These are phyloP conservation scores for Cephalopachus bancanus DNA, from an alignment of 2,797 vertebrate species.

Conservation along the genomic window DNA sequence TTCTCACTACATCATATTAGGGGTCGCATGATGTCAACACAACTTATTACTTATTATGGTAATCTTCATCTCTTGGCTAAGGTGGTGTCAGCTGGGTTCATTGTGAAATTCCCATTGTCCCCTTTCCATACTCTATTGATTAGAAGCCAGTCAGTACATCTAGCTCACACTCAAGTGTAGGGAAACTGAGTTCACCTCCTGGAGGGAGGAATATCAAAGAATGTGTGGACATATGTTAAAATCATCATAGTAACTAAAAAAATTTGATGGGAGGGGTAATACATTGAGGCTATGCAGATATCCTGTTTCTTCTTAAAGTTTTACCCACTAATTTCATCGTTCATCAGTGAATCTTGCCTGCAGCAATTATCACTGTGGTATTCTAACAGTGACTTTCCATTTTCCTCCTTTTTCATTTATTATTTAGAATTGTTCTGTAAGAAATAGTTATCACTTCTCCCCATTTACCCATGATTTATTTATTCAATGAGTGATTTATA, in stretches of 20 bases:
- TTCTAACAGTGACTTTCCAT: conserved; percentile 8
- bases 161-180: neutral
- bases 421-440: conserved; percentile 39
- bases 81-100: neutral
- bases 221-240: neutral
- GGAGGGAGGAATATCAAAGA: neutral
- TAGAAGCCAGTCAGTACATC: neutral
- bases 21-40: neutral
- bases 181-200: neutral
- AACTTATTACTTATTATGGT: neutral
- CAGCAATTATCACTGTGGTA: neutral
- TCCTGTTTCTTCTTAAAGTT: neutral
- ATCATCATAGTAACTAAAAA: neutral
- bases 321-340: neutral
- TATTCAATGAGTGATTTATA: conserved; percentile 53
- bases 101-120: neutral
- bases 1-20: neutral
- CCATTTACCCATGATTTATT: neutral
- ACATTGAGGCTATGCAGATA: neutral
- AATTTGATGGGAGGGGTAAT: neutral
- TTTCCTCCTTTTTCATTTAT: conserved; percentile 43
- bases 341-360: neutral
- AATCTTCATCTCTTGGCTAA: neutral
- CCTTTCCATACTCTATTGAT: neutral
- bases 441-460: neutral